Base-by-base conservation (phyloP, 2,113 vertebrate species). In the Lepisosteus oculatus region DNA sequence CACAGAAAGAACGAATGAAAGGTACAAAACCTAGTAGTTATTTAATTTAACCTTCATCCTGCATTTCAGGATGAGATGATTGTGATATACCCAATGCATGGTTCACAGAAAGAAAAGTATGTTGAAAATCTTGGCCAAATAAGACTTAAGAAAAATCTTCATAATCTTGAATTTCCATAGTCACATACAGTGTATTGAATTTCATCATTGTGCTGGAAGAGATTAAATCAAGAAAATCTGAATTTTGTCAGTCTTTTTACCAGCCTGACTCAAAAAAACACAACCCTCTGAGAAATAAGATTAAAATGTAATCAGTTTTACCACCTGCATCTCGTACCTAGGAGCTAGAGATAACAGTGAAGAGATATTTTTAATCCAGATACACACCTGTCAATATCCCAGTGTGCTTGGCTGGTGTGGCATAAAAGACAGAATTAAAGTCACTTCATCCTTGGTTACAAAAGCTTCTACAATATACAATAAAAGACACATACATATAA, bases 261-360 rank as follows among this genome's bases (percentile, higher is more conserved):
- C 67, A 17, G 70, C 59, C 61, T n/a, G 61, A 13, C 51, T 68
- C 9, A 61, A 57, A 63, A 72, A 56, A 56, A 64, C 8, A 14
- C 51, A 70, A 74, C 15, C 66, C 55, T 69, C 67, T 65, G 76
- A 74, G 70, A 66, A 65, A 78, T 68, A 68, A 72, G 61, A 74
- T 69, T 74, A 72, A 74, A 71, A 74, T 72, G 61, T 72, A 78
- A 78, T 78, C 65, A 78, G 55, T 72, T 68, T 57, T 65, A 68
- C 65, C 65, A 74, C 65, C 72, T 74, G 68, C 72, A 71, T 71
- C 68, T 64, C 51, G 42, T 17, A 68, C 8, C 65, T 72, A 29
- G 45, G 68, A 66, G 69, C 17, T 65, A 54, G 56, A 63, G 65
- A 76, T 76, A 64, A 59, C 55, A 43, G 44, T 17, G 47, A n/a